A percentile compares a stretch with the other conserved stretches of the same genome.
Evolutionary conservation across 2,888 invertebrate species (phyloP).

Genomic region (Unio pictorum): DNA sequence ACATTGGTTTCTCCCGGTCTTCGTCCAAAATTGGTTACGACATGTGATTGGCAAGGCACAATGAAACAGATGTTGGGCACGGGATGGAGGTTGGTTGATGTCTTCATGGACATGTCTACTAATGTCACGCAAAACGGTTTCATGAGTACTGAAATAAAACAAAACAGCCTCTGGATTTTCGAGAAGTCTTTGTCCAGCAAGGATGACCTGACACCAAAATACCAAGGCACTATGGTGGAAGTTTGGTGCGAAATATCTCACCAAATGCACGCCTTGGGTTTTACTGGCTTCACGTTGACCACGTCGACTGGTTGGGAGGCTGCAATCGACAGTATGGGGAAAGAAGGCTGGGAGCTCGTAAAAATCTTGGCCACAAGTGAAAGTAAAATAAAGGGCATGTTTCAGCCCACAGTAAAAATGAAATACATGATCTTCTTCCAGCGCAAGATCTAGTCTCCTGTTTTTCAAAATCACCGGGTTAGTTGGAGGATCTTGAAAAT

Average conservation of each 20-base stretch:
- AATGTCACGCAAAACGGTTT: background rate
- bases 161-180: conserved; percentile 64
- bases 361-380: conserved; percentile 54
- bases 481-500: too few species aligned
- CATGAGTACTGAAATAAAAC: conserved; percentile 1
- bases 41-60: conserved; percentile 54
- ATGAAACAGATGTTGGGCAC: conserved; percentile 52
- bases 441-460: conserved; percentile 13
- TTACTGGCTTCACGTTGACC: conserved; percentile 22
- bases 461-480: too few species aligned
- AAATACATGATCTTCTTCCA: conserved; percentile 38
- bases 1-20: conserved; percentile 10
- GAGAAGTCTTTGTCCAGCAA: conserved; percentile 58
- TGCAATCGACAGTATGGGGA: conserved; percentile 57
- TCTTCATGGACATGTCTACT: conserved; percentile 53
- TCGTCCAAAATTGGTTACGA: conserved; percentile 12
- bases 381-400: conserved; percentile 17
- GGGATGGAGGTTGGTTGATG: conserved; percentile 65
- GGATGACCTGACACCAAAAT: conserved; percentile 55
- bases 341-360: conserved; percentile 65
- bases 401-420: conserved; percentile 15
- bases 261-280: conserved; percentile 22
- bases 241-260: conserved; percentile 47
- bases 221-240: conserved; percentile 62
- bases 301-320: conserved; percentile 56